These are phyloP conservation scores for Balanococcus diminutus DNA, from an alignment of 2,888 invertebrate species.

Conservation along the genomic window DNA sequence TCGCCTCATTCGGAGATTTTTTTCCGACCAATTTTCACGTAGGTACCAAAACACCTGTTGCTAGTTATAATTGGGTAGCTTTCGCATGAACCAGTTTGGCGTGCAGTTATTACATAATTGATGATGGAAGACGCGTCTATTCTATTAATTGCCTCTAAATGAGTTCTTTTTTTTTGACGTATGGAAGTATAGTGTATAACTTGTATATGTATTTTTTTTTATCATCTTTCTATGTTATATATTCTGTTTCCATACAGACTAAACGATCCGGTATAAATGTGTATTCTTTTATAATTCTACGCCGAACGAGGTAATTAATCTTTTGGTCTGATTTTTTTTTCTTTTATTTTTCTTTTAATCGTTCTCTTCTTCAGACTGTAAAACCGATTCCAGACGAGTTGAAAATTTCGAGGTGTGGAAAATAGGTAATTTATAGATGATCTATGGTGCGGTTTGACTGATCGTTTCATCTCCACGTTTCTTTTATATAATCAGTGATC, in stretches of 20 bases:
- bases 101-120: constrained; percentile 52
- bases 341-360: no score
- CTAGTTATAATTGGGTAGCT: constrained; percentile 37
- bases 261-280: background rate
- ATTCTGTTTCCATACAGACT: background rate
- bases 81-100: constrained; percentile 13
- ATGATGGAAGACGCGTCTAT: constrained; percentile 48
- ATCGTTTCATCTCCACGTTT: background rate
- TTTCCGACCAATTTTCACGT: background rate
- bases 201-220: background rate
- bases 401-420: background rate
- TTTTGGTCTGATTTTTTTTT: background rate
- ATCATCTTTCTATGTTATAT: background rate
- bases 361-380: background rate
- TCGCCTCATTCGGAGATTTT: background rate
- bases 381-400: background rate
- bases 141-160: constrained; percentile 46
- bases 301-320: constrained; percentile 1
- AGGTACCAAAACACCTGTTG: constrained; percentile 32
- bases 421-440: background rate
- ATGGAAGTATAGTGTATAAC: background rate
- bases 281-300: background rate
- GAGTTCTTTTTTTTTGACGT: background rate
- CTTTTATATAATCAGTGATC: no score
- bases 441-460: background rate